Percentiles rank a stretch among this genome's conserved stretches.
Evolutionary conservation across 2,888 invertebrate genomes (phyloP).

Genomic region (Diarsia brunnea): DNA sequence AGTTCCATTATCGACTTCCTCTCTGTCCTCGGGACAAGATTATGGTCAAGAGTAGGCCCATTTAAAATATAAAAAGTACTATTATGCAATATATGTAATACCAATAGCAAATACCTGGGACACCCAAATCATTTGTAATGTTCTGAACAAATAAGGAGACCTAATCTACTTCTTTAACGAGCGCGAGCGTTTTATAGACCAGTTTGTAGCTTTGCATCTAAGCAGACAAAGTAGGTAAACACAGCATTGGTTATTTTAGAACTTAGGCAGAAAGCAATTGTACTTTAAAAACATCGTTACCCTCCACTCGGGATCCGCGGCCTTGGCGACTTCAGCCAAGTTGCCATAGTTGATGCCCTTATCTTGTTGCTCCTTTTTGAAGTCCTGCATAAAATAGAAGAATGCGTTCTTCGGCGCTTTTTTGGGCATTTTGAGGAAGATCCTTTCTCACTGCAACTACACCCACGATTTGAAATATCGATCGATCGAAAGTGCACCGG

Average conservation of each 20-base stretch:
- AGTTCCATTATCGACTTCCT: too few species aligned
- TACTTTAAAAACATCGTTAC: conserved; percentile 69
- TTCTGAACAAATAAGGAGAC: too few species aligned
- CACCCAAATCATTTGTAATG: too few species aligned
- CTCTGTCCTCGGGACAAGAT: too few species aligned
- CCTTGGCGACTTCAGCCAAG: conserved; percentile 78
- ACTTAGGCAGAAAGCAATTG: neutral
- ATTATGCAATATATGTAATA: too few species aligned
- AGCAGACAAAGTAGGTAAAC: neutral
- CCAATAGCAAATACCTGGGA: too few species aligned
- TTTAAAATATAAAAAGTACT: too few species aligned
- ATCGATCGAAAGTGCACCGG: neutral
- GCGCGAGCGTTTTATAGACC: neutral
- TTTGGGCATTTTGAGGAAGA: conserved; percentile 73
- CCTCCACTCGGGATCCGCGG: conserved; percentile 83
- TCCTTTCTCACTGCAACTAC: neutral
- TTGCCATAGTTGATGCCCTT: conserved; percentile 78
- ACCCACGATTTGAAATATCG: neutral
- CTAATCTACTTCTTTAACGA: too few species aligned
- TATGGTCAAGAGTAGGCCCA: too few species aligned
- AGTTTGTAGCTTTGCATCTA: neutral
- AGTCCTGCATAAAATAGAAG: conserved; percentile 83
- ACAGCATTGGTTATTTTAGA: neutral
- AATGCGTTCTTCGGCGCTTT: conserved; percentile 81
- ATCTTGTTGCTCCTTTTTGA: conserved; percentile 78